phyloP scores from a whole-genome alignment of 2,888 invertebrate genomes.

The Lycaena phlaeas region DNA sequence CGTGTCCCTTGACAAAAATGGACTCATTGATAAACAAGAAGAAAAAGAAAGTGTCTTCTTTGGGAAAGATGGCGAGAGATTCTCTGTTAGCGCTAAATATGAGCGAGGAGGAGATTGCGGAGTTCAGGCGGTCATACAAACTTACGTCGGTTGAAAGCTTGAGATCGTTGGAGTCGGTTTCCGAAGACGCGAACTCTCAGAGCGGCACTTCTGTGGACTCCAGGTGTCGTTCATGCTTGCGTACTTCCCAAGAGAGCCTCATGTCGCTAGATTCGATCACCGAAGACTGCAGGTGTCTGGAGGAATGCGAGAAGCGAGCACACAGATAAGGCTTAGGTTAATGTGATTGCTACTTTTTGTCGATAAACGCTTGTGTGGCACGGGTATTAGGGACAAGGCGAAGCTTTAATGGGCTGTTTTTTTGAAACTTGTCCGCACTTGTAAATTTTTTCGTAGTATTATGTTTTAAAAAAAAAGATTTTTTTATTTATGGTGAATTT shows the following conservation, averaged over 20 bases:
- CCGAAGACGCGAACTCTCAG: conserved; percentile 58
- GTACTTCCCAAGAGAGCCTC: conserved; percentile 59
- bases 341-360: neutral
- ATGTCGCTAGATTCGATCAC: conserved; percentile 62
- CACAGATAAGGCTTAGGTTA: conserved; percentile 34
- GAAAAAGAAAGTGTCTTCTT: conserved; percentile 54
- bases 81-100: conserved; percentile 59
- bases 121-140: conserved; percentile 55
- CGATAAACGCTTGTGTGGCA: conserved; percentile 9
- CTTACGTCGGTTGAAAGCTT: conserved; percentile 59
- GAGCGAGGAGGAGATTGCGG: conserved; percentile 62
- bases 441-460: conserved; percentile 10
- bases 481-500: conserved; percentile 12
- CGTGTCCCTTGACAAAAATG: conserved; percentile 46
- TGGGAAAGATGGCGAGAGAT: conserved; percentile 63
- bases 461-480: conserved; percentile 3
- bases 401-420: neutral
- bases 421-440: conserved; percentile 9
- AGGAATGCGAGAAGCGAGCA: conserved; percentile 38
- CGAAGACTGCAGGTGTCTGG: conserved; percentile 52
- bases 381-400: conserved; percentile 8
- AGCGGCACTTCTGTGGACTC: conserved; percentile 59
- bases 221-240: conserved; percentile 46
- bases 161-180: conserved; percentile 57
- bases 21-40: conserved; percentile 42